Base-by-base conservation (phyloP, 2,113 vertebrate species). In the Corvus hawaiiensis region DNA sequence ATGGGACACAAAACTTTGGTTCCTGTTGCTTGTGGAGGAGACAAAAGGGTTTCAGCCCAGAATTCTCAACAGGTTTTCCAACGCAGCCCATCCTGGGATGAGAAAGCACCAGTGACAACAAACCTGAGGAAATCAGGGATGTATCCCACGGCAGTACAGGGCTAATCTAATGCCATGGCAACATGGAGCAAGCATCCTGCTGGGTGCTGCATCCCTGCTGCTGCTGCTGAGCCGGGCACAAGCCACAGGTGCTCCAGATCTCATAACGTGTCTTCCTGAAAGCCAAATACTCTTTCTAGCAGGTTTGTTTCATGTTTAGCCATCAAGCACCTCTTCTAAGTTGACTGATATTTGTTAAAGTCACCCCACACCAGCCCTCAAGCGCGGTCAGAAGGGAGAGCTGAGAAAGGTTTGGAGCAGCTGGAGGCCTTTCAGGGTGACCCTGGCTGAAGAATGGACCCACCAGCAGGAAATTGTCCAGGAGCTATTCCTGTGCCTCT, bases 201-300 rank as follows among this genome's bases (percentile, higher is more conserved):
- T 59, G 66, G 1, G 3, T 41, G 64, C 55, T 84, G 64, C 1
- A 4, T 43, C 55, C 72, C 68, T 39, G 3, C 41, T 2, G 2
- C 78, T 63, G n/a, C 88, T 58, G 61, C 71, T 75, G 41, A 88
- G 74, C 62, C 39, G 1, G 0, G 27, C 26, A 32, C 52, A 67
- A 59, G 66, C 49, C 6, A 1, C 8, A 39, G 59, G 21, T 61
- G 22, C 39, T 69, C 76, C 22, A 39, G 18, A 7, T 28, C 67
- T 59, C 54, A 26, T 3, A 27, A 28, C 0, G 0, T 2, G 3
- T 13, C 39, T n/a, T 63, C 39, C 37, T 63, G 44, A 87, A 87
- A 80, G 28, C 30, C 56, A 77, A 55, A 80, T 52, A 20, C 28
- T 64, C 43, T 41, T 78, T 39, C 39, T 17, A 24, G 33, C 7